Evolutionary conservation across 2,888 invertebrate genomes (phyloP), one percentile per base, ranked within the genome.

Genomic region (Hanleya hanleyi): DNA sequence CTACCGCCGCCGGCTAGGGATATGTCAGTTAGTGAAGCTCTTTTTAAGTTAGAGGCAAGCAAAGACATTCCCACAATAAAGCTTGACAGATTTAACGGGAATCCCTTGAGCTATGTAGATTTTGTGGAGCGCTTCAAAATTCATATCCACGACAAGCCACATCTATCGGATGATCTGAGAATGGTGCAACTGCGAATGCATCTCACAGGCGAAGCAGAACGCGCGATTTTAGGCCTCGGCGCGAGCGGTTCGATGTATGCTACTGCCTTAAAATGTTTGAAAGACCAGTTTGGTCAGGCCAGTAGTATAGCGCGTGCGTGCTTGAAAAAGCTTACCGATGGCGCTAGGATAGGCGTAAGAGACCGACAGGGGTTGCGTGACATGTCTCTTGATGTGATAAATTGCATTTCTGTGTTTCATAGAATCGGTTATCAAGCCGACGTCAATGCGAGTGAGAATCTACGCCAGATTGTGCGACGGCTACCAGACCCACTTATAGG

Each of bases 41-140:
- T 68, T 15, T 50, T 50, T 26, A 68, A 51, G 41, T 35, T 68
- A 32, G 50, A 68, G 35, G 68, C 68, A 2, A 68, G 36, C 26
- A 47, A 51, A 26, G 49, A 51, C 26, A 68, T 68, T 33, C 51
- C 68, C 1, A 18, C 68, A 33, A 32, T 68, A 18, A 9, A 50
- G 41, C 26, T 68, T 5, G n/a, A 37, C 7, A 68, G 4, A 35
- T 68, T 68, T 29, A 35, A 68, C 26, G 68, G 29, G 36, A 32
- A 62, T 22, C 62, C 62, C 32, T 32, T 66, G 26, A 32, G n/a
- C 35, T 73, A 73, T 32, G 65, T 73, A 6, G 51, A 73, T 35
- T 73, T 73, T 26, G 32, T 73, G 3, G 73, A 73, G 33, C 49
- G 62, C 3, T 73, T 73, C n/a, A 73, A 69, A 36, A 49, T 73